Percentiles rank a stretch among this genome's conserved stretches.
Evolutionary conservation across 2,113 vertebrate species (phyloP).

Genomic region (Eclectus roratus): DNA sequence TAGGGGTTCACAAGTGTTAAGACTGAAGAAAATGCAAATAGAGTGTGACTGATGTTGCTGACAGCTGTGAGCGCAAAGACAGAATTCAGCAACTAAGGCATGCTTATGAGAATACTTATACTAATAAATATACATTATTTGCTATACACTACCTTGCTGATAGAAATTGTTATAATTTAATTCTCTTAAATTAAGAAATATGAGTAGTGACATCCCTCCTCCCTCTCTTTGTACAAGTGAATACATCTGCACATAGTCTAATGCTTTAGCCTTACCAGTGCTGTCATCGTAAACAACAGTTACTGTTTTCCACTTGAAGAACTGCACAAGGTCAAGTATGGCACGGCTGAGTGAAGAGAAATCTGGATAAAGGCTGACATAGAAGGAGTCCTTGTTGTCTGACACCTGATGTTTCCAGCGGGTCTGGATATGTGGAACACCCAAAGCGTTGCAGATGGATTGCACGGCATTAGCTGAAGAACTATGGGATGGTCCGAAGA

Average conservation of each 20-base stretch:
- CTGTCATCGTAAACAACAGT: slow-evolving; percentile 99
- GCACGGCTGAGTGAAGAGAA: slow-evolving; percentile 98
- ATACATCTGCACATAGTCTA: neutral
- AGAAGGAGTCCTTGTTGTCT: slow-evolving; percentile 97
- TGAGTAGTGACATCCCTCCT: neutral
- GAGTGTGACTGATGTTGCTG: neutral
- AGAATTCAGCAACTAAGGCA: neutral
- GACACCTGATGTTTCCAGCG: slow-evolving; percentile 99
- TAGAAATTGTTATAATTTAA: neutral
- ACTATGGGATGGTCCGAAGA: slow-evolving; percentile 97
- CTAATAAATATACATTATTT: neutral
- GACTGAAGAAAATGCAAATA: neutral
- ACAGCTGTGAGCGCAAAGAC: neutral
- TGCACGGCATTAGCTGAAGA: slow-evolving; percentile 98
- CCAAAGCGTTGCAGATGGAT: slow-evolving; percentile 97
- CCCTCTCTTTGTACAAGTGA: neutral
- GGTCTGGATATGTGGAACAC: slow-evolving; percentile 97
- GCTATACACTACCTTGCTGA: neutral
- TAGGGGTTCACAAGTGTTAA: neutral
- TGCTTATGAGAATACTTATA: neutral
- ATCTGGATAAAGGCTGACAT: slow-evolving; percentile 96
- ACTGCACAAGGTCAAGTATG: slow-evolving; percentile 97
- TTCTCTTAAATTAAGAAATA: neutral
- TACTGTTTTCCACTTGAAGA: slow-evolving; percentile 99
- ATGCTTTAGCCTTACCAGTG: slow-evolving; percentile 85